Base-by-base conservation (phyloP, 2,797 vertebrate genomes). In the Eupleurogrammus muticus region DNA sequence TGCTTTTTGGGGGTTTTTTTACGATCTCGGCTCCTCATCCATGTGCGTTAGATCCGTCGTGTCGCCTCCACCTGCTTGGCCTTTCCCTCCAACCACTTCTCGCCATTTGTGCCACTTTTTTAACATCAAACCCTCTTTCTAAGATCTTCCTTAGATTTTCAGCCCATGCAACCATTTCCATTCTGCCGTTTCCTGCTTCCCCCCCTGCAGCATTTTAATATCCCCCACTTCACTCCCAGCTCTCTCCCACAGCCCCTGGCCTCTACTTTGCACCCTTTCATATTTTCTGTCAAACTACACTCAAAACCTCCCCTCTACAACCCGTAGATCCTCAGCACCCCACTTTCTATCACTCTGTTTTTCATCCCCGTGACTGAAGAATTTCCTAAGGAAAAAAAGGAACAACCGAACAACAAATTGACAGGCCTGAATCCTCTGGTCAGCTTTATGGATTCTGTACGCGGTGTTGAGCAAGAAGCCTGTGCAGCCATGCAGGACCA, bases 381-480 rank as follows among this genome's bases (percentile, higher is more conserved):
- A 66, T 58, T 83, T 89, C 72, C 58, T 55, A 35, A 20, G 13
- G n/a, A 68, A 59, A 68, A 52, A 53, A 70, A 66, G 13, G 20
- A 57, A 38, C n/a, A 61, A 66, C 42, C 28, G 6, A 66, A 73
- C 71, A 58, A 84, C 57, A 90, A 87, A 89, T 74, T 83, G 84
- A 87, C 84, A 85, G 80, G 61, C 59, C 44, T 28, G 65, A 86
- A 81, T 89, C 77, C 84, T 80, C 59, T 5, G 74, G 86, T 82
- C 50, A 56, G 82, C 82, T 91, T 91, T 92, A 89, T 88, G 85
- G 84, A 89, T 88, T 92, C 82, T 71, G 36, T 17, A 66, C 32
- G 67, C 73, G 63, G 79, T 55, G 36, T 81, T 79, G 72, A 88
- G 79, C 79, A 80, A 78, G 77, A 89, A 80, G 81, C 85, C 74